Percentiles rank a stretch among this genome's conserved stretches.
These are phyloP conservation scores for Chlamydotis undulata DNA, from an alignment of 2,113 vertebrate species.

Conservation along the genomic window DNA sequence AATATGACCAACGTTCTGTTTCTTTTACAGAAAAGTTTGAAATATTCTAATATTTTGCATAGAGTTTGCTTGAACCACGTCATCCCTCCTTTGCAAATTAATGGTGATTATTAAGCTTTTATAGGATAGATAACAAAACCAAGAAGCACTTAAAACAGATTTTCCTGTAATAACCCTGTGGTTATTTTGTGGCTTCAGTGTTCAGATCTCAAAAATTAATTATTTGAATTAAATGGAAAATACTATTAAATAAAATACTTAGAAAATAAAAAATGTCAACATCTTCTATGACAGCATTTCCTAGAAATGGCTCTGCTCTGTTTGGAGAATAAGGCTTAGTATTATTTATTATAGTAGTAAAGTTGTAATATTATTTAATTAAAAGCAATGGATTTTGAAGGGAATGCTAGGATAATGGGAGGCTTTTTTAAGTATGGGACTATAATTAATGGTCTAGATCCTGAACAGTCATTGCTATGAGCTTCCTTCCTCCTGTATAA, in stretches of 20 bases:
- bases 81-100: neutral
- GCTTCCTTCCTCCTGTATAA: neutral
- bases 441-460: neutral
- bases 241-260: neutral
- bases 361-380: neutral
- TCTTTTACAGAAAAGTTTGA: neutral
- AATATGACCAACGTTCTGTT: neutral
- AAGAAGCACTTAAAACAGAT: neutral
- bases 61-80: neutral
- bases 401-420: neutral
- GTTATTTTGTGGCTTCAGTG: slow-evolving; percentile 9
- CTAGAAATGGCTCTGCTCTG: neutral
- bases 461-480: neutral
- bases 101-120: neutral
- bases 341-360: neutral
- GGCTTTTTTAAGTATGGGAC: neutral
- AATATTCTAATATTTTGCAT: neutral
- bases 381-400: neutral
- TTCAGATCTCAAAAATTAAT: neutral
- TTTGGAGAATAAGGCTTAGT: neutral
- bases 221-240: neutral
- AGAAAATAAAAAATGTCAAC: too few relatives aligned
- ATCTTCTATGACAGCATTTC: neutral
- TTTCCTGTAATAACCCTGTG: neutral
- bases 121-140: neutral